Conservation (phyloP, 2,113 vertebrate species). For the Sinosuthora webbiana region DNA sequence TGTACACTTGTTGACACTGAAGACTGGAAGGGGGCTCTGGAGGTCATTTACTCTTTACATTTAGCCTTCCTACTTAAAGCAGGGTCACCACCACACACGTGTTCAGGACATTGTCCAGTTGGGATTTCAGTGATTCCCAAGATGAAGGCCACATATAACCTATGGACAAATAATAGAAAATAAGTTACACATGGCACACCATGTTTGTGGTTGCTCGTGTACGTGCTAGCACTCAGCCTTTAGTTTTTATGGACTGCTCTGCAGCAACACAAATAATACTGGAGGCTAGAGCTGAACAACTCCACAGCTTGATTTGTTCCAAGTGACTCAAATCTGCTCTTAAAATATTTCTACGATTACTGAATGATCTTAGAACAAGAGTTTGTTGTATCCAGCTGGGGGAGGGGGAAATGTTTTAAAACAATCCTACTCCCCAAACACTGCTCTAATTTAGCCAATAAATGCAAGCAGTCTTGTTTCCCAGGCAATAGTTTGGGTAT, state of each 20-base stretch:
- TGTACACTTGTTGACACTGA: neutral
- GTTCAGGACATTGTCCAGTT: neutral
- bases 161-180: neutral
- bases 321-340: neutral
- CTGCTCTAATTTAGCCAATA: neutral
- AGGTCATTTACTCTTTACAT: neutral
- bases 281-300: neutral
- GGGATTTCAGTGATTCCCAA: neutral
- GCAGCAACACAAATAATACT: neutral
- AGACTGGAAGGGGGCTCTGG: neutral
- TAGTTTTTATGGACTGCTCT: neutral
- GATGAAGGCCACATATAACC: neutral
- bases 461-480: neutral
- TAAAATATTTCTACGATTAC: constrained; percentile 28
- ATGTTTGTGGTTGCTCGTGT: neutral
- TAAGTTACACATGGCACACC: neutral
- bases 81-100: neutral
- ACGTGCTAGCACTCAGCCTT: neutral
- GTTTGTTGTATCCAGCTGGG: neutral
- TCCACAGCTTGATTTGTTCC: neutral
- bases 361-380: neutral
- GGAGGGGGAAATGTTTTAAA: neutral
- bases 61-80: neutral
- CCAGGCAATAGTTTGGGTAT: neutral
- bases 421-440: neutral